Conservation (phyloP, 2,797 vertebrate genomes). For the Manis crassicaudata region DNA sequence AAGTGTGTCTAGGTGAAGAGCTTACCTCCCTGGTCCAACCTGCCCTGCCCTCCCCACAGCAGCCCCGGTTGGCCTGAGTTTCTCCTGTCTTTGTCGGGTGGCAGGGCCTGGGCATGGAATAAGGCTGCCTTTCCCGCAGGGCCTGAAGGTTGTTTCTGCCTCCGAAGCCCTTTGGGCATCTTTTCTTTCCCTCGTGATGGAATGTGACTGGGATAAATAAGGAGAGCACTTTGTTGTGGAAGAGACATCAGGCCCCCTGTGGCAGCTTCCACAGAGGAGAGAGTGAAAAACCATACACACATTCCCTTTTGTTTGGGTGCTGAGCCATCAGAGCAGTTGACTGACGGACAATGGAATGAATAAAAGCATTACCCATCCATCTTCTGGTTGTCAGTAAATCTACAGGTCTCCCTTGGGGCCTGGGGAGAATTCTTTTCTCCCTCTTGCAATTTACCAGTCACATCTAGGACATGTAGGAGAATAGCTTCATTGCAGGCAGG, state of each 20-base stretch:
- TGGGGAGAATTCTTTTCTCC: neutral
- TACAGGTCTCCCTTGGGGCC: neutral
- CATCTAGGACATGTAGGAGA: neutral
- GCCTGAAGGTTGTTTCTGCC: neutral
- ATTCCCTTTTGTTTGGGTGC: conserved; percentile 46
- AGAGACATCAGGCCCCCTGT: neutral
- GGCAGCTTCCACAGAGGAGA: neutral
- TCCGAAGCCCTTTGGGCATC: neutral
- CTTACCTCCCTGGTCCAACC: neutral
- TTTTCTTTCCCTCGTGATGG: neutral
- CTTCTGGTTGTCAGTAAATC: conserved; percentile 47
- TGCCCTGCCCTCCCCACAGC: neutral
- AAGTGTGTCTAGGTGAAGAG: neutral
- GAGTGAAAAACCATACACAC: conserved; percentile 25
- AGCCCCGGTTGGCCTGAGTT: neutral
- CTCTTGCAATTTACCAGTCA: conserved; percentile 49
- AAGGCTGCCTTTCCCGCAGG: neutral
- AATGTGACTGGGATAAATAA: conserved; percentile 44
- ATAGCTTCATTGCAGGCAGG: neutral
- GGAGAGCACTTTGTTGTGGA: neutral
- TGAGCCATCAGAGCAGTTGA: conserved; percentile 14
- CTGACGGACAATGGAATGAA: conserved; percentile 24
- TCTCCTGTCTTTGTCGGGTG: neutral
- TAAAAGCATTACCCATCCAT: conserved; percentile 1
- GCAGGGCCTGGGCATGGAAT: neutral